Conservation (phyloP, 2,113 vertebrate species). For the Apus apus region DNA sequence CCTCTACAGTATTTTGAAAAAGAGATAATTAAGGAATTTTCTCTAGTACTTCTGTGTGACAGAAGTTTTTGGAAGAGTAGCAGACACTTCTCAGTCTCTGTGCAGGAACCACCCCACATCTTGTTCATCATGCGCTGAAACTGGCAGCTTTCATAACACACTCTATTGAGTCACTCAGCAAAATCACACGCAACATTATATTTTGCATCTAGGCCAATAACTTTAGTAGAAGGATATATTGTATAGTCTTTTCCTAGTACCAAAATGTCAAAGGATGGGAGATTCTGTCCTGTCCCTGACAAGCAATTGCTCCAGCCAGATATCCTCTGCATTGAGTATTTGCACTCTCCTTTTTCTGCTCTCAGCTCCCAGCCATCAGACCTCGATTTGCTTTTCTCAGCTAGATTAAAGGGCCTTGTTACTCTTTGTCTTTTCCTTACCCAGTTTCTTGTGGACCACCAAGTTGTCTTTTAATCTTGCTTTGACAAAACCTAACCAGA, state of each 20-base stretch:
- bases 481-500: not conserved
- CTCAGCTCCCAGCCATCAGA: not conserved
- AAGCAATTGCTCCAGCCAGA: not conserved
- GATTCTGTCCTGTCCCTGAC: not conserved
- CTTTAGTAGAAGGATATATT: not conserved
- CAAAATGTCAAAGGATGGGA: not conserved
- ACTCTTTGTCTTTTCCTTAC: slow-evolving; percentile 12
- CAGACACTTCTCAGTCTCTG: not conserved
- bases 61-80: not conserved
- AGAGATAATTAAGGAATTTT: not conserved
- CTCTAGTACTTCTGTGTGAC: not conserved
- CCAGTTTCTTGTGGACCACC: slow-evolving; percentile 35
- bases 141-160: not conserved
- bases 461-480: slow-evolving; percentile 47
- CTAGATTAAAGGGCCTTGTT: slow-evolving; percentile 24
- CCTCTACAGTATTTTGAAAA: not conserved
- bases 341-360: not conserved
- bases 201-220: not conserved
- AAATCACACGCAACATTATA: not conserved
- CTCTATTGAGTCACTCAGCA: not conserved
- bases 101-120: accelerated
- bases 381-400: slow-evolving; percentile 37
- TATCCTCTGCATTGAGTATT: not conserved
- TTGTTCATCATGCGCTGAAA: not conserved
- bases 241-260: not conserved